These are phyloP conservation scores for Emydocephalus ijimae DNA, from an alignment of 2,113 vertebrate genomes.

Conservation along the genomic window DNA sequence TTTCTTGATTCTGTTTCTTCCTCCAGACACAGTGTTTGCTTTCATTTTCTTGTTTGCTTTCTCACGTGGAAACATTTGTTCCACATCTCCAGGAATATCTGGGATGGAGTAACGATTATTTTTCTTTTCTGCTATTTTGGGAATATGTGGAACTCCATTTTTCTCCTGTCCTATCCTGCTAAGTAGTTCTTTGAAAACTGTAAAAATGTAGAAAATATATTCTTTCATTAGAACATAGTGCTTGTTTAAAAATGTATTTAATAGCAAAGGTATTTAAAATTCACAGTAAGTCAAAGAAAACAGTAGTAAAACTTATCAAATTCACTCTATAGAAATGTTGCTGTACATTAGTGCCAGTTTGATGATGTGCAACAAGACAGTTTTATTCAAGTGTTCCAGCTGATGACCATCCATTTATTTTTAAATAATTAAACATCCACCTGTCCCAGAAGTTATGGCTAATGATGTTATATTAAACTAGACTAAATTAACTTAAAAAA, in stretches of 20 bases:
- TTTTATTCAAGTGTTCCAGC: not conserved
- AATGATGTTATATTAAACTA: not conserved
- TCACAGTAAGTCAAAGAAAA: not conserved
- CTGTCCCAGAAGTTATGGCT: not conserved
- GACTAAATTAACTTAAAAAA: not conserved
- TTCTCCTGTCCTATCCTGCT: slow-evolving; percentile 87
- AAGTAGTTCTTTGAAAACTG: slow-evolving; percentile 96
- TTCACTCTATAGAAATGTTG: not conserved
- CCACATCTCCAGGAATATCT: slow-evolving; percentile 89
- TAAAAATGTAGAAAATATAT: slow-evolving; percentile 35
- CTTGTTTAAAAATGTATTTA: not conserved
- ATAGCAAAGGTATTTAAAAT: fast-evolving
- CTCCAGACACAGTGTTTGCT: slow-evolving; percentile 93
- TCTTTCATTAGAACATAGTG: not conserved
- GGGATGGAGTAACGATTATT: slow-evolving; percentile 95
- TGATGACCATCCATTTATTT: not conserved
- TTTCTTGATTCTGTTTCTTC: slow-evolving; percentile 93
- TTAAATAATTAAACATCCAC: not conserved
- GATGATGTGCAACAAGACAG: not conserved
- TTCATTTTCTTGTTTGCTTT: slow-evolving; percentile 91
- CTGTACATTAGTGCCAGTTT: not conserved
- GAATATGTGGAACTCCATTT: slow-evolving; percentile 88
- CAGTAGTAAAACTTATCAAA: not conserved
- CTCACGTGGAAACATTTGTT: slow-evolving; percentile 83
- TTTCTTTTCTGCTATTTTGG: slow-evolving; percentile 96